Evolutionary conservation across 2,797 vertebrate species (phyloP).

Genomic region (Pogonophryne albipinna): DNA sequence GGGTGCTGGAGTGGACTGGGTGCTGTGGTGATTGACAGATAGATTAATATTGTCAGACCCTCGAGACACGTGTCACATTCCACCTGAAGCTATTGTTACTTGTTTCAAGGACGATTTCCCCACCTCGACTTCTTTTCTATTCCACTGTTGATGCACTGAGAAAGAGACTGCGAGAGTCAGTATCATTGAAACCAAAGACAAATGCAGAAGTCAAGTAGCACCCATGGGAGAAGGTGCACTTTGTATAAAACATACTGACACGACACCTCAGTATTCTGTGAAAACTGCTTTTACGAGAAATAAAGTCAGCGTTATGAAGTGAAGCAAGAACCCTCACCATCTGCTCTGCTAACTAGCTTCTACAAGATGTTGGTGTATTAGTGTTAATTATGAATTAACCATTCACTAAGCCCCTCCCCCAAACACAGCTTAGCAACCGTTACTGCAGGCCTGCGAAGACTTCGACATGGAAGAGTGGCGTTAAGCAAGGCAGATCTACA

Average conservation of each 20-base stretch:
- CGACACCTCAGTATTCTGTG: slow-evolving; percentile 16
- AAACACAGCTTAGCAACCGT: background rate
- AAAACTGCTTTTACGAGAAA: slow-evolving; percentile 6
- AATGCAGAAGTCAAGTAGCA: slow-evolving; percentile 23
- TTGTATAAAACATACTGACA: slow-evolving; percentile 38
- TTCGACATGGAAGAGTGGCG: background rate
- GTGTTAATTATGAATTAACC: slow-evolving; percentile 10
- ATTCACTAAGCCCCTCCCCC: background rate
- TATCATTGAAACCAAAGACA: slow-evolving; percentile 43
- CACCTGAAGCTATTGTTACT: slow-evolving; percentile 83
- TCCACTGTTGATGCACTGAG: slow-evolving; percentile 48
- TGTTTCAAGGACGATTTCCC: slow-evolving; percentile 91
- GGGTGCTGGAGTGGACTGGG: slow-evolving; percentile 79
- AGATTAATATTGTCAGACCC: slow-evolving; percentile 95
- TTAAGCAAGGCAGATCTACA: background rate
- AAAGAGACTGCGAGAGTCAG: slow-evolving; percentile 50
- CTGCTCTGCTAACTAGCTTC: slow-evolving; percentile 12
- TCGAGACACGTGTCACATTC: slow-evolving; percentile 89
- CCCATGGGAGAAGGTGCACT: slow-evolving; percentile 35
- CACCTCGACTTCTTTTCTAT: slow-evolving; percentile 34
- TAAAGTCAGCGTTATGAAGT: background rate
- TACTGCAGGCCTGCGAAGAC: slow-evolving; percentile 12
- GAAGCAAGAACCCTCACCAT: slow-evolving; percentile 11
- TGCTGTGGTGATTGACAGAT: slow-evolving; percentile 88
- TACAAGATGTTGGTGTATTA: slow-evolving; percentile 16